Percentiles rank a stretch among this genome's conserved stretches.
These are phyloP conservation scores for Drosophila demipolita DNA, from an alignment of 2,888 invertebrate species.

Conservation along the genomic window DNA sequence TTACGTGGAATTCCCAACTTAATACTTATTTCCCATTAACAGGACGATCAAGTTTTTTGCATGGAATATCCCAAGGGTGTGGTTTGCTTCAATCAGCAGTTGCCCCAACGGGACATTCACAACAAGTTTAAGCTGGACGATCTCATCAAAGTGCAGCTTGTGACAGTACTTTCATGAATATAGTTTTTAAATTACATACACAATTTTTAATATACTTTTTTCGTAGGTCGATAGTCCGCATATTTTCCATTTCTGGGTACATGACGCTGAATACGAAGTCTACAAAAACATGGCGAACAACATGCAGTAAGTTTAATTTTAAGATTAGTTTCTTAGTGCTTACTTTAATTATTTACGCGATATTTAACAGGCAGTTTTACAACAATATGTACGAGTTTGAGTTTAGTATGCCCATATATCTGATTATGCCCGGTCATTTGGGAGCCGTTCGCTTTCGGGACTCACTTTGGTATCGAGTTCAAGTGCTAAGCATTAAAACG, in stretches of 20 bases:
- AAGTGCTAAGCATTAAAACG: conserved; percentile 57
- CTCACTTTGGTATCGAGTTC: conserved; percentile 79
- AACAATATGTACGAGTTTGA: conserved; percentile 23
- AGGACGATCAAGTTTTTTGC: conserved; percentile 74
- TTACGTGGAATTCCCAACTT: not conserved
- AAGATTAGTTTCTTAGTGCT: not conserved
- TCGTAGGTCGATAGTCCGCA: conserved; percentile 78
- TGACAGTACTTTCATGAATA: conserved; percentile 30
- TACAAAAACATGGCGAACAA: conserved; percentile 64
- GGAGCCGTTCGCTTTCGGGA: conserved; percentile 64
- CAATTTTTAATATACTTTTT: not conserved
- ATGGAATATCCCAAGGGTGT: conserved; percentile 75
- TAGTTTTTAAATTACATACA: no score
- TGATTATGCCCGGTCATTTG: conserved; percentile 74
- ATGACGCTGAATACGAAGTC: conserved; percentile 61
- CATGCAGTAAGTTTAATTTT: conserved; percentile 74
- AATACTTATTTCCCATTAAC: not conserved
- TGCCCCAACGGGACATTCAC: conserved; percentile 47
- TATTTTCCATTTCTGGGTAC: conserved; percentile 78
- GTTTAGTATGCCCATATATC: conserved; percentile 62
- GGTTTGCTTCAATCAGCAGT: conserved; percentile 60
- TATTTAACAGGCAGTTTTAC: conserved; percentile 64
- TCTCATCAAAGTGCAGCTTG: conserved; percentile 48
- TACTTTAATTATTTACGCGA: not conserved
- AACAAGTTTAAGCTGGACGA: conserved; percentile 13